Evolutionary conservation across 2,113 vertebrate genomes (phyloP), one percentile per base, ranked within the genome.

Genomic region (Naja naja): DNA sequence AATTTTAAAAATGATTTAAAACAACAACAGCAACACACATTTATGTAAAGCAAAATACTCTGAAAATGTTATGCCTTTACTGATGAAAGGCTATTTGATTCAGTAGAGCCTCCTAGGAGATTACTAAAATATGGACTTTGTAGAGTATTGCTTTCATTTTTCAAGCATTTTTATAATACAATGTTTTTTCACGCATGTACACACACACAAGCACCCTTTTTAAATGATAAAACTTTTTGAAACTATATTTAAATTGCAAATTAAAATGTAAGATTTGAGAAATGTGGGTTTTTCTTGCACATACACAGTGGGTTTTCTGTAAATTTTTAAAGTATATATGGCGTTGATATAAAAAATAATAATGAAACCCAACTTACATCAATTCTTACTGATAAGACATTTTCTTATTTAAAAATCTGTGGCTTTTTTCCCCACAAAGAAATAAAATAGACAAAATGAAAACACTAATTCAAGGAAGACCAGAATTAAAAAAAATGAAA

Each of bases 21-120:
- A 53, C 47, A 5, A 93, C 1, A 56, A 23, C 52, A 55, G 23
- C 55, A 58, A 25, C 22, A 60, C 6, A 52, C 55, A 52, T 18
- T 85, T 95, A 93, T 86, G 90, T 94, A 92, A 94, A 95, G 96
- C 94, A 69, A 86, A 96, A 92, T 47, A 85, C 22, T 94, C 91
- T 90, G 54, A 95, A 64, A 27, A 43, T 60, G 39, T 30, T 60
- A 25, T 89, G 54, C 16, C 39, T 25, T 23, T 25, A 0, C 1
- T 43, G 39, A 89, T 89, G 55, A 25, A 47, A 58, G 54, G 25
- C 55, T 60, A 25, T 60, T 89, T 89, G 55, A 89, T 45, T 27
- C 12, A 30, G 88, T 16, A 89, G 55, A 89, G 2, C 22, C 23
- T 45, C 58, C 55, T 7, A 39, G 34, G 30, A 81, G 74, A 81